A percentile compares a stretch with the other conserved stretches of the same genome.
Conservation (phyloP, 1,140 invertebrate genomes). For the Penaeus japonicus region DNA sequence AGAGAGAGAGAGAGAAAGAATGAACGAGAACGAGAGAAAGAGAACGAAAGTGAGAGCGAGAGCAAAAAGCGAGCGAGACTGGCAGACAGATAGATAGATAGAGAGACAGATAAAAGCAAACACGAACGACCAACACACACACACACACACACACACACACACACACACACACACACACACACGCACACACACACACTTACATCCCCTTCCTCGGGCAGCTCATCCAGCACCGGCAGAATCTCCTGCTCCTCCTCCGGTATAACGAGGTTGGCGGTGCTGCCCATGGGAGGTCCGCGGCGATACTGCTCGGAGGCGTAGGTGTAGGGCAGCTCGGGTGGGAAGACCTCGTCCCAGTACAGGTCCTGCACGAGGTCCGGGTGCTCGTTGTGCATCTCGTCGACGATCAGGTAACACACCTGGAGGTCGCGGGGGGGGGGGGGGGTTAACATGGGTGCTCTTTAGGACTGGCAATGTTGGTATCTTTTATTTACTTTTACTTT, state of each 20-base stretch:
- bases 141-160: no score
- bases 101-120: no score
- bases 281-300: no score
- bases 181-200: no score
- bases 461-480: no score
- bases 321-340: slow-evolving; percentile 83
- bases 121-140: no score
- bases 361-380: slow-evolving; percentile 85
- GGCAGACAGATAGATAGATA: neutral
- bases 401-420: no score
- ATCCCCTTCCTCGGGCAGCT: slow-evolving; percentile 65
- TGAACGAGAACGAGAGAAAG: neutral
- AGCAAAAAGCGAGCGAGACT: neutral
- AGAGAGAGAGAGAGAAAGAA: slow-evolving; percentile 6
- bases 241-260: slow-evolving; percentile 79
- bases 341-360: slow-evolving; percentile 89
- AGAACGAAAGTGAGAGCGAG: neutral
- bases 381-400: slow-evolving; percentile 63
- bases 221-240: slow-evolving; percentile 84
- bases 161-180: no score
- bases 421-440: no score
- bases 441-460: no score
- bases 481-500: no score
- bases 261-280: slow-evolving; percentile 64
- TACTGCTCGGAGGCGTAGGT: slow-evolving; percentile 69